Evolutionary conservation across 2,113 vertebrate genomes (phyloP).

Genomic region (Onychorhynchus coronatus): DNA sequence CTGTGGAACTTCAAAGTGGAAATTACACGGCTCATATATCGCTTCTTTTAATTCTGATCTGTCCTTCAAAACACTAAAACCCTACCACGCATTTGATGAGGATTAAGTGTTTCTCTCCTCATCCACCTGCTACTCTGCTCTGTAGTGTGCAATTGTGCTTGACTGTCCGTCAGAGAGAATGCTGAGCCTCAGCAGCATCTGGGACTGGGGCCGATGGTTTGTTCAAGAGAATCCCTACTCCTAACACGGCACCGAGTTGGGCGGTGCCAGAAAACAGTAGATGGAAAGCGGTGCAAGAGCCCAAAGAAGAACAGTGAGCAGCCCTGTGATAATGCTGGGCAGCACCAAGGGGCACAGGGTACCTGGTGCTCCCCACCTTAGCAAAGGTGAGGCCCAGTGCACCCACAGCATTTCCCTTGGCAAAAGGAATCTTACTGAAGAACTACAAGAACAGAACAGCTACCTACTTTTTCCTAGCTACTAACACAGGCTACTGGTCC

Average conservation of each 20-base stretch:
- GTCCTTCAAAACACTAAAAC: not conserved
- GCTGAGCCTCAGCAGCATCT: accelerated
- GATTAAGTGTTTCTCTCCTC: not conserved
- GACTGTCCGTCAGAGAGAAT: not conserved
- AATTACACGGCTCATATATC: not conserved
- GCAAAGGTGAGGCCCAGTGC: accelerated
- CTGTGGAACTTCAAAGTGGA: not conserved
- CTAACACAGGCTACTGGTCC: not conserved
- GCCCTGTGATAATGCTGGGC: not conserved
- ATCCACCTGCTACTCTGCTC: not conserved
- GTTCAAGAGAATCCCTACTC: not conserved
- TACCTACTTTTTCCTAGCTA: too few species aligned
- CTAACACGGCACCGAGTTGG: accelerated
- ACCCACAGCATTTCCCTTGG: not conserved
- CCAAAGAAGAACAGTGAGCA: not conserved
- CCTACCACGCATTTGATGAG: accelerated
- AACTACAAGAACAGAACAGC: not conserved
- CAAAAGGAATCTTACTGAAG: not conserved
- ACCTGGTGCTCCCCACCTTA: accelerated
- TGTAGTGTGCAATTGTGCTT: not conserved
- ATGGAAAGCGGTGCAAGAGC: not conserved
- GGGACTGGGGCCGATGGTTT: accelerated
- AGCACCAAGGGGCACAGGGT: not conserved
- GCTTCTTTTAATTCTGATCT: not conserved
- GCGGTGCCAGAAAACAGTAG: not conserved